phyloP scores from a whole-genome alignment of 2,888 invertebrate genomes.

The Leucoma salicis region DNA sequence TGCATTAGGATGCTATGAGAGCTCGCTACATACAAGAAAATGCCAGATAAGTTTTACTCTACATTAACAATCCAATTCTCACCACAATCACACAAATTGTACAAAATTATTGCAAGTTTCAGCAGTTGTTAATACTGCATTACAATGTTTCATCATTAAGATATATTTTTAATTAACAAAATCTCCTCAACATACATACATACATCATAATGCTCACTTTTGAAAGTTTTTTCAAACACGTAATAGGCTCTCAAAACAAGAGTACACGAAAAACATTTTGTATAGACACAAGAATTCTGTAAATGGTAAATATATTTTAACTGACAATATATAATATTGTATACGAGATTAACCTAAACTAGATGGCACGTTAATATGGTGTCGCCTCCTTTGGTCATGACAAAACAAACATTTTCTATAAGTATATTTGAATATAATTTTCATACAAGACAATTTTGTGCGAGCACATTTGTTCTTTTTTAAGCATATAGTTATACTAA shows the following conservation, averaged over 20 bases:
- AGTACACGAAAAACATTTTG: conserved; percentile 82
- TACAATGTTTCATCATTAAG: conserved; percentile 44
- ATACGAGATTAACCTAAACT: conserved; percentile 83
- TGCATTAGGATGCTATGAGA: conserved; percentile 26
- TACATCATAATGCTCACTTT: conserved; percentile 52
- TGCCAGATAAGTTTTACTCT: conserved; percentile 60
- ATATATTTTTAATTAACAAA: conserved; percentile 43
- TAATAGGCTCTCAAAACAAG: conserved; percentile 83
- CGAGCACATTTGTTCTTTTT: conserved; percentile 64
- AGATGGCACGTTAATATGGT: conserved; percentile 82
- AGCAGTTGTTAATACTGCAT: conserved; percentile 55
- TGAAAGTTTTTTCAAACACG: conserved; percentile 72
- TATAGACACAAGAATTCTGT: conserved; percentile 83
- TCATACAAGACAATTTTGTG: conserved; percentile 72
- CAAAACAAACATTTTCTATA: conserved; percentile 52
- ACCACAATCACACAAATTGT: conserved; percentile 52
- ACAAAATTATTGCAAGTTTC: conserved; percentile 67
- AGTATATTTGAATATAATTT: too few relatives aligned
- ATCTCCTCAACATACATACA: conserved; percentile 53
- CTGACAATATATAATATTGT: conserved; percentile 83
- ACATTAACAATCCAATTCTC: conserved; percentile 47
- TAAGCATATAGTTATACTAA: conserved; percentile 44
- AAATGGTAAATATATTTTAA: conserved; percentile 83
- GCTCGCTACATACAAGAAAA: conserved; percentile 62
- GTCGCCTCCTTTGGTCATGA: conserved; percentile 79